Conservation (phyloP, 2,888 invertebrate species). For the Drosophila tripunctata region DNA sequence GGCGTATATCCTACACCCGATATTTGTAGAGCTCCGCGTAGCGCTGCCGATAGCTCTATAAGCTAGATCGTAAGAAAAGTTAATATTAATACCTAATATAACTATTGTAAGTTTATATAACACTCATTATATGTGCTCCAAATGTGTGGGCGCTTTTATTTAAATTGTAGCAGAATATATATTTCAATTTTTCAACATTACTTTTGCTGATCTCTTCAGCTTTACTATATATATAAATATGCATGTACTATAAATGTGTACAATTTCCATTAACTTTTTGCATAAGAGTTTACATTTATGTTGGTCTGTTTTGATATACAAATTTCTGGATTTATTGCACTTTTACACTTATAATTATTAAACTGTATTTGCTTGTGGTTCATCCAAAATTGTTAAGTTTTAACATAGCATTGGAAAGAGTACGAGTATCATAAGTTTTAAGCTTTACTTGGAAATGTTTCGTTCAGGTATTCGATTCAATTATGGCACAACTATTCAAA, state of each 20-base stretch:
- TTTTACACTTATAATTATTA: constrained; percentile 15
- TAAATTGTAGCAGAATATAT: constrained; percentile 73
- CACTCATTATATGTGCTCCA: constrained; percentile 33
- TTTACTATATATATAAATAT: constrained; percentile 27
- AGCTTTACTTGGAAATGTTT: constrained; percentile 24
- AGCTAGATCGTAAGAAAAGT: constrained; percentile 37
- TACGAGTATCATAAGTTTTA: neutral
- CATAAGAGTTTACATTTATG: constrained; percentile 6
- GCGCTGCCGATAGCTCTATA: constrained; percentile 36
- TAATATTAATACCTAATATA: neutral
- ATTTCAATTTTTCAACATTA: constrained; percentile 52
- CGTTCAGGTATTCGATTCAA: constrained; percentile 52
- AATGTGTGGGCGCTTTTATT: constrained; percentile 55
- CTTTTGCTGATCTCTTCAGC: constrained; percentile 17
- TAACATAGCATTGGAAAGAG: neutral
- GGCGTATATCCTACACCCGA: constrained; percentile 25
- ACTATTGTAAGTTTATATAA: constrained; percentile 23
- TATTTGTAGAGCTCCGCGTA: constrained; percentile 30
- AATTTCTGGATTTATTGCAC: constrained; percentile 17
- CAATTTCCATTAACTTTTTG: constrained; percentile 23
- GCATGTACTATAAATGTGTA: constrained; percentile 28
- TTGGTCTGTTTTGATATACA: constrained; percentile 35
- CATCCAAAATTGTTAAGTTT: neutral
- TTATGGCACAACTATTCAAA: constrained; percentile 45
- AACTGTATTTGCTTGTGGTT: constrained; percentile 8